Conservation (phyloP, 2,113 vertebrate genomes). For the Otocyon megalotis region DNA sequence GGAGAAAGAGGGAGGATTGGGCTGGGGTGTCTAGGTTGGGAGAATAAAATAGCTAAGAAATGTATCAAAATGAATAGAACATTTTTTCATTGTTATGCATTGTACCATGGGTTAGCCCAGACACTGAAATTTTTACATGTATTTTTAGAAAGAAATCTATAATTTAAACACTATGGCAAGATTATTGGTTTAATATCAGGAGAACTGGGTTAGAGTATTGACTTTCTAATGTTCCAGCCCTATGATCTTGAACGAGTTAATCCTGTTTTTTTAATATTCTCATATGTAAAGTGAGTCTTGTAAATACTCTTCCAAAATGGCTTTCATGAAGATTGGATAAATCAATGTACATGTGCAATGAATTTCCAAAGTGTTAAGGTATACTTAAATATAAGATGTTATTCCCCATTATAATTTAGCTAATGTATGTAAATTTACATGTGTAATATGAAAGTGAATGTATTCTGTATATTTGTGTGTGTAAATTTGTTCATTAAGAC, state of each 20-base stretch:
- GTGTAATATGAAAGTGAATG: neutral
- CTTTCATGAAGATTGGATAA: neutral
- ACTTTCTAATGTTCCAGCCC: neutral
- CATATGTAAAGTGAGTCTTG: neutral
- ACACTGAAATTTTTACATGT: neutral
- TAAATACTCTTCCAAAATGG: neutral
- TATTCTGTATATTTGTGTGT: neutral
- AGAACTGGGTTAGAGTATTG: neutral
- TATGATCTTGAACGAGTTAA: neutral
- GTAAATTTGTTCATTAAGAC: neutral
- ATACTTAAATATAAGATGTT: neutral
- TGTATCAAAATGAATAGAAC: neutral
- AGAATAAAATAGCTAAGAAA: neutral
- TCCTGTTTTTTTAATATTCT: neutral
- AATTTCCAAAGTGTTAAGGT: neutral
- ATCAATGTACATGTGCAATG: neutral
- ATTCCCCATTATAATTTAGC: neutral
- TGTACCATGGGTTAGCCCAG: neutral
- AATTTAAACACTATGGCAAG: neutral
- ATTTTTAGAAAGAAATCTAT: conserved; percentile 23
- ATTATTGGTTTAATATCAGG: neutral
- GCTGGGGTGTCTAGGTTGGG: neutral
- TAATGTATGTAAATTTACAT: neutral
- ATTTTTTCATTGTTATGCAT: neutral
- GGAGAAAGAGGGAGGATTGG: accelerated